Base-by-base conservation (phyloP, 2,888 invertebrate species). In the Polylopha cassiicola region DNA sequence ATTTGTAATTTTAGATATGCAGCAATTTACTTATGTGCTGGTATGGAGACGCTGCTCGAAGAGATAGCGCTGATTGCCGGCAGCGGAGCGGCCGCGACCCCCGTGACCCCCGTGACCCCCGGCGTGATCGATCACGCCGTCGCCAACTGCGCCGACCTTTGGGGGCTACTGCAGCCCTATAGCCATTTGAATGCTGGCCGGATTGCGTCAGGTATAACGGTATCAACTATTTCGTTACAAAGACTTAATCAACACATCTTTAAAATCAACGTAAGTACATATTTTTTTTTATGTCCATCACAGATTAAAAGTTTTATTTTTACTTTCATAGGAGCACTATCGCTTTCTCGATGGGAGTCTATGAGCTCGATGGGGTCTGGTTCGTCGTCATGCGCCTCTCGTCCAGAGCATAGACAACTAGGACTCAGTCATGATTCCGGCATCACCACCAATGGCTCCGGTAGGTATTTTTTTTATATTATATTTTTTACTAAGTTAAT, bases 81-180 rank as follows among this genome's bases (percentile, higher is more conserved):
- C 17, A 55, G 63, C 34, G 59, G 63, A 4, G 52, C 66, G 0
- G 58, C 58, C 3, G 49, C 42, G 2, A 58, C 93, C 0, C 92
- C 95, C 77, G 79, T 95, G 2, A 58, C 93, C 0, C 92, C 95
- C 77, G 79, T 95, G 32, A 94, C 94, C 0, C 94, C 95, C 0
- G 91, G 93, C 0, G 88, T 90, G 48, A 82, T 96, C 44, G 95
- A 96, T 66, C 92, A 92, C 62, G 92, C 93, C 7, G 94, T 96
- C 36, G 94, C 95, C 10, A 91, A 90, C 67, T 95, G 93, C 55
- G 93, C 94, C 0, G 95, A 96, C 60, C 86, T 95, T 37, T 96
- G 96, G 95, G 95, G 96, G 0, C 79, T 97, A 27, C 74, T 96
- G 42, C 96, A 97, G 65, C 95, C 96, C 0, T 96, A 94, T 65